Percentiles rank a stretch among this genome's conserved stretches.
Evolutionary conservation across 2,888 invertebrate species (phyloP).

Genomic region (Drosophila incognita): DNA sequence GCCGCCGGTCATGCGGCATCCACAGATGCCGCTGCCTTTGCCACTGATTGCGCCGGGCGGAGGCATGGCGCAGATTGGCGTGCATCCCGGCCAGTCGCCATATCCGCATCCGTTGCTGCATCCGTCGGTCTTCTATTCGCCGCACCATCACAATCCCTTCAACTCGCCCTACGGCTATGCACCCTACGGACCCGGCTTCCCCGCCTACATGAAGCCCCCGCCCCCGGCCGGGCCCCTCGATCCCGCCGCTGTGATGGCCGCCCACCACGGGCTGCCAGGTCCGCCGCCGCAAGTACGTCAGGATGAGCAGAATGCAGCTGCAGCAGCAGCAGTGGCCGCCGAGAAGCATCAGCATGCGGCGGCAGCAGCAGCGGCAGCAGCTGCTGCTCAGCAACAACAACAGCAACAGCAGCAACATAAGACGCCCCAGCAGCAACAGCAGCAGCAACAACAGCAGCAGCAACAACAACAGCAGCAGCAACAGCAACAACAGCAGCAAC

Average conservation of each 20-base stretch:
- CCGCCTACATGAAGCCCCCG: slow-evolving; percentile 85
- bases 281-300: slow-evolving; percentile 86
- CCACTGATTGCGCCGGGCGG: slow-evolving; percentile 84
- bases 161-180: slow-evolving; percentile 87
- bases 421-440: slow-evolving; percentile 29
- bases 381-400: slow-evolving; percentile 64
- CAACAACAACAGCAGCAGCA: slow-evolving; percentile 61
- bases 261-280: slow-evolving; percentile 85
- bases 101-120: slow-evolving; percentile 89
- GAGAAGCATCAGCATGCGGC: slow-evolving; percentile 59
- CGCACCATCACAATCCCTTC: slow-evolving; percentile 88
- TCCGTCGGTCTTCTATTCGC: slow-evolving; percentile 89
- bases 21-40: slow-evolving; percentile 85
- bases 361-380: slow-evolving; percentile 66
- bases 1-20: slow-evolving; percentile 86
- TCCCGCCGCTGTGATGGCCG: slow-evolving; percentile 82
- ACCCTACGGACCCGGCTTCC: slow-evolving; percentile 85
- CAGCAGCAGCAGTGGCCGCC: slow-evolving; percentile 74
- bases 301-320: slow-evolving; percentile 85
- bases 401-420: slow-evolving; percentile 45
- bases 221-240: slow-evolving; percentile 84
- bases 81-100: slow-evolving; percentile 91
- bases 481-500: slow-evolving; percentile 45
- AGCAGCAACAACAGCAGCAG: slow-evolving; percentile 66
- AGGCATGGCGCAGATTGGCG: slow-evolving; percentile 85